Base-by-base conservation (phyloP, 1,140 invertebrate genomes). In the Drosophila lowei region DNA sequence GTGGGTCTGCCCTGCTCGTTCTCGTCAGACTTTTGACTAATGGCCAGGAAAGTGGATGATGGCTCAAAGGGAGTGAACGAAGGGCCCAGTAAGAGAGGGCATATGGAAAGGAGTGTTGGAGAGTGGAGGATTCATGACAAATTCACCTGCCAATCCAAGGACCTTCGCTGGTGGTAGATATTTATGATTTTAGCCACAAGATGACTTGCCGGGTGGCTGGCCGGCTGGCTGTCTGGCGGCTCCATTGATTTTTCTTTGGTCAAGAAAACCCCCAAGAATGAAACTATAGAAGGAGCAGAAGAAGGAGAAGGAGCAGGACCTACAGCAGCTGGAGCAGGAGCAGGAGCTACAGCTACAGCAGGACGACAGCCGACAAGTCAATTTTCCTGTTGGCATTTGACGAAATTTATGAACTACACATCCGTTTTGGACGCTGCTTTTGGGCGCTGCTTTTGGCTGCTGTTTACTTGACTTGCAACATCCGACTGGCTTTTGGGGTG, bases 381-480 rank as follows among this genome's bases (percentile, higher is more conserved):
- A 86, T 84, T 84, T 77, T 60, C 72, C 76, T 88, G 88, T 72
- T 88, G 83, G 83, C 81, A 81, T 83, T 86, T 81, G 74, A 88
- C 83, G 79, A 88, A 88, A 88, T 88, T 88, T 88, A 88, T 88
- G 83, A 88, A 88, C 78, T 88, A 88, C 83, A 88, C 83, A 88
- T 88, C 83, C 83, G 83, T 72, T 88, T 77, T 67, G 75, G 59
- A 52, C 68, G 30, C 58, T 28, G 42, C 76, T 60, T 75, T 28
- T 28, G 25, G 23, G 6, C 4, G 23, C 23, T 18, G 18, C 18
- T 2, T 3, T 30, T 30, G 30, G 30, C 30, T 30, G 30, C 79
- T 83, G 79, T 83, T 81, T 81, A 68, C 63, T 81, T 57, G 72
- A 59, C 57, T 11, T 80, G 62, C 77, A 80, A 79, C 77, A 71